These are phyloP conservation scores for Leucophenga montana DNA, from an alignment of 2,888 invertebrate genomes.

Conservation along the genomic window DNA sequence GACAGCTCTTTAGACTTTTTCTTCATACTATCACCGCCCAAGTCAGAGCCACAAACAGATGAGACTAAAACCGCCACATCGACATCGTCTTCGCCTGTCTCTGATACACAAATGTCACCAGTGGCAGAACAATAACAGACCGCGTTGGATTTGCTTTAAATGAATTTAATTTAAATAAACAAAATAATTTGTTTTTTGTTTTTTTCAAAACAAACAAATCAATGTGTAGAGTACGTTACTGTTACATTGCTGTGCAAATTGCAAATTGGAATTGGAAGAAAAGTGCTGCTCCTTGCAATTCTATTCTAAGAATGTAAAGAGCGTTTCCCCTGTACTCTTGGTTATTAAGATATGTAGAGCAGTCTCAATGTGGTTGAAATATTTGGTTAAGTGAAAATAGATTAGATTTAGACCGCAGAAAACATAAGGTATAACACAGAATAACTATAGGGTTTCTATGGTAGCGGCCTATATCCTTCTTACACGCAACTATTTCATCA, in stretches of 20 bases:
- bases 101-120: conserved; percentile 67
- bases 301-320: no score
- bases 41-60: conserved; percentile 70
- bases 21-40: conserved; percentile 68
- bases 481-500: conserved; percentile 72
- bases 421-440: not conserved
- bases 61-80: conserved; percentile 69
- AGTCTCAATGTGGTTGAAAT: not conserved
- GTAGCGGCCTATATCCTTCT: conserved; percentile 68
- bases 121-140: conserved; percentile 23
- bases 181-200: no score
- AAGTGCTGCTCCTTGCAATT: no score
- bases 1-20: conserved; percentile 46
- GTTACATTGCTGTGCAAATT: no score
- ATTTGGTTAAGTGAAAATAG: not conserved
- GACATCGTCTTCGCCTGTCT: conserved; percentile 67
- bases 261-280: no score
- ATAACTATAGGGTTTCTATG: not conserved
- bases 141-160: no score
- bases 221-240: no score
- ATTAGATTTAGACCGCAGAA: conserved; percentile 58
- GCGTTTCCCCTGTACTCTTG: no score
- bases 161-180: no score
- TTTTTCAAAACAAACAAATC: no score
- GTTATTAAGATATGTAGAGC: no score